Evolutionary conservation across 2,113 vertebrate genomes (phyloP).

Genomic region (Grammomys dolichurus): DNA sequence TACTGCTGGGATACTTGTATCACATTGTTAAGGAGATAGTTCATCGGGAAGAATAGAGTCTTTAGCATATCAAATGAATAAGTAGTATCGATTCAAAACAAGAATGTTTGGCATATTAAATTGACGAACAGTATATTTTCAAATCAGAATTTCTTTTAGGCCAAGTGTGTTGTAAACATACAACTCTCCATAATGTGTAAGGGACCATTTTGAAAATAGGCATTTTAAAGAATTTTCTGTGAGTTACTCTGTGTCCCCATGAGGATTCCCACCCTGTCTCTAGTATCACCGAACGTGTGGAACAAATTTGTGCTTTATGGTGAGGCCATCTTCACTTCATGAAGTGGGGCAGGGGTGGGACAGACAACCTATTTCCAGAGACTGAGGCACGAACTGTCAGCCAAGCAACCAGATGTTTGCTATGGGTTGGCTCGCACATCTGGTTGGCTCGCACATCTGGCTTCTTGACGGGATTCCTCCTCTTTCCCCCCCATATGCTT

Average conservation of each 20-base stretch:
- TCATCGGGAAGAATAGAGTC: background rate
- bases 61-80: background rate
- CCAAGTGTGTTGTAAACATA: background rate
- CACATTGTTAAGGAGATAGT: background rate
- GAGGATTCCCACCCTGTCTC: background rate
- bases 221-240: background rate
- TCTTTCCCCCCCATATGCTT: constrained; percentile 58
- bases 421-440: constrained; percentile 55
- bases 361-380: constrained; percentile 64
- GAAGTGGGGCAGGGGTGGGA: background rate
- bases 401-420: constrained; percentile 75
- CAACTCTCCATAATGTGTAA: background rate
- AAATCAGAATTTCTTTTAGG: constrained; percentile 6
- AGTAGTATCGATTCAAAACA: background rate
- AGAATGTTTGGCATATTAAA: background rate
- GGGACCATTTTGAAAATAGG: background rate
- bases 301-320: background rate
- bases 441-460: constrained; percentile 63
- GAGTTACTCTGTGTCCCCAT: background rate
- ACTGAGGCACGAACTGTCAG: constrained; percentile 36
- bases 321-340: background rate
- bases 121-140: constrained; percentile 41
- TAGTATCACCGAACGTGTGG: background rate
- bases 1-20: background rate
- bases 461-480: constrained; percentile 61